Base-by-base conservation (phyloP, 1,140 invertebrate genomes). In the Sinonovacula constricta region DNA sequence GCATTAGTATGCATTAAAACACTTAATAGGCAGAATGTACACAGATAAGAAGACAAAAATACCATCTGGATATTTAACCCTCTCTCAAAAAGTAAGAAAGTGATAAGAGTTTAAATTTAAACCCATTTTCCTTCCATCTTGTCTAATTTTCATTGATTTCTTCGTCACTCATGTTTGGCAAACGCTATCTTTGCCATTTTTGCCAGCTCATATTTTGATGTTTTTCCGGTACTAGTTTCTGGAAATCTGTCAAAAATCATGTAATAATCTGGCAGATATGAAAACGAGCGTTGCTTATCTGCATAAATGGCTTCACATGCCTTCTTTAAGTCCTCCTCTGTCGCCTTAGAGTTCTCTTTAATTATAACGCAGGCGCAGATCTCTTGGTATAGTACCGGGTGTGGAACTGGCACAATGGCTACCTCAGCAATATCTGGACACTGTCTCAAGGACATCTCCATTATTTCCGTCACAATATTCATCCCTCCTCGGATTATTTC, bases 401-500 rank as follows among this genome's bases (percentile, higher is more conserved):
- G 49, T 12, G 71, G 79, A 12, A 80, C 65, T 7, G 70, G 70
- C 12, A 75, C 70, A 2, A 79, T 30, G 4, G 68, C 53, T 12
- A 69, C 68, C 3, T 59, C 66, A 4, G 57, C 34, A 24, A 81
- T 26, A 3, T 33, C 57, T 15, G 66, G 59, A 2, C 53, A 63
- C 1, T 18, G n/a, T 7, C 28, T 49, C 30, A 81, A 45, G 18
- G 33, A 14, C 2, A 3, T 24, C 33, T 81, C 80, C 24, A 79
- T 10, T 18, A 57, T 60, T 57, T 63, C 28, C 14, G 80, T 74
- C 28, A 53, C 59, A 12, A 81, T 60, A 28, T 45, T 81, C 15
- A 59, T 30, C 14, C 53, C 78, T 39, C 69, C 80, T 3, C 33
- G 24, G 15, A 79, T 71, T 15, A 79, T 81, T 30, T 67, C 56